A percentile compares a stretch with the other conserved stretches of the same genome.
phyloP scores from a whole-genome alignment of 2,113 vertebrate genomes.

The Dolichotis patagonum region DNA sequence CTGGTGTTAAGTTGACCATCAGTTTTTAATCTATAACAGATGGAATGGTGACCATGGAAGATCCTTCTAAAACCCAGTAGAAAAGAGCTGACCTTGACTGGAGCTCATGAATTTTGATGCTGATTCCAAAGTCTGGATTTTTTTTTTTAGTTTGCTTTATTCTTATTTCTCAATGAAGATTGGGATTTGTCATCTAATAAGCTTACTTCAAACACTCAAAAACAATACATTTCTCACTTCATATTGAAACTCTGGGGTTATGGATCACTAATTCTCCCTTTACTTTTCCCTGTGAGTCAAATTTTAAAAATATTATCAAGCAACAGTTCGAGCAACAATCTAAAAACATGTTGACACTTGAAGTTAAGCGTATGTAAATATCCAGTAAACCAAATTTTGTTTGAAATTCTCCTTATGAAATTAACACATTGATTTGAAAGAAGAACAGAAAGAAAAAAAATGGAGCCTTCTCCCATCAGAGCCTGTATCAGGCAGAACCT shows the following conservation, averaged over 20 bases:
- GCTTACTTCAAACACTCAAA: neutral
- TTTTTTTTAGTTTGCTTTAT: neutral
- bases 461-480: too few species aligned
- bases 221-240: neutral
- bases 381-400: neutral
- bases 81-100: neutral
- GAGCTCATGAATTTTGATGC: neutral
- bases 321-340: neutral
- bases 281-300: neutral
- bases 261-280: neutral
- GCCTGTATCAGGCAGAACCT: too few species aligned
- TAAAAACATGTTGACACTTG: neutral
- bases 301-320: neutral
- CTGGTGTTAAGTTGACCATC: too few species aligned
- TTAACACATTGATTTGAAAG: neutral
- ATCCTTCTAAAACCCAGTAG: neutral
- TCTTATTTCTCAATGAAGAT: neutral
- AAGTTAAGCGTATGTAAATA: neutral
- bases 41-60: neutral
- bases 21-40: too few species aligned
- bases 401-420: neutral
- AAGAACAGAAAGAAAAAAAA: neutral
- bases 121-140: neutral
- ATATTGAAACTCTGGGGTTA: too few species aligned
- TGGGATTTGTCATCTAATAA: neutral